Evolutionary conservation across 1,140 invertebrate genomes (phyloP).

Genomic region (Drosophila pallidifrons): DNA sequence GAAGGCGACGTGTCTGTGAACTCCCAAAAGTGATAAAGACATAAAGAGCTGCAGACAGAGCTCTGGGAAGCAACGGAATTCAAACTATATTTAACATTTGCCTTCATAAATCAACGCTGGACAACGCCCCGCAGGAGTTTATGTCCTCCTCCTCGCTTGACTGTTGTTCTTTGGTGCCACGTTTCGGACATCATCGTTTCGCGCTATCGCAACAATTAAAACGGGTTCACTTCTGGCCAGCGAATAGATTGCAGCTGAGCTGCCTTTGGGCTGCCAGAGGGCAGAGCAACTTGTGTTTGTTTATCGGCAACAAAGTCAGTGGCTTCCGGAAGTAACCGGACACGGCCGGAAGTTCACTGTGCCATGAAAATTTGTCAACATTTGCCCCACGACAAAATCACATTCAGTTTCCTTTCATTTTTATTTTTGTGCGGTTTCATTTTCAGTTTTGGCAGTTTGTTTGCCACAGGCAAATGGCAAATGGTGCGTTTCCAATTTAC

Average conservation of each 20-base stretch:
- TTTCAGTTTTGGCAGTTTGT: slow-evolving; percentile 23
- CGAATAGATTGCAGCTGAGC: slow-evolving; percentile 8
- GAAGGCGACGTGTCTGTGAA: slow-evolving; percentile 38
- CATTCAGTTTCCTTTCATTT: slow-evolving; percentile 13
- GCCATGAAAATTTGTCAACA: slow-evolving; percentile 48
- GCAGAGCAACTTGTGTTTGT: slow-evolving; percentile 42
- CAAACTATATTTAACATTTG: slow-evolving; percentile 41
- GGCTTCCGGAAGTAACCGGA: slow-evolving; percentile 9
- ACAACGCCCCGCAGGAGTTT: slow-evolving; percentile 20
- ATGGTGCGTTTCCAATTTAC: slow-evolving; percentile 18
- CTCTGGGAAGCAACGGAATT: slow-evolving; percentile 23
- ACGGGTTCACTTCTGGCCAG: slow-evolving; percentile 11
- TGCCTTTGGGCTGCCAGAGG: not conserved
- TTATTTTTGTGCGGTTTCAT: slow-evolving; percentile 20
- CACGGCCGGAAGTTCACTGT: slow-evolving; percentile 39
- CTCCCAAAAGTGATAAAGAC: slow-evolving; percentile 55
- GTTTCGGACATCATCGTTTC: slow-evolving; percentile 26
- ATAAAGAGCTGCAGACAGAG: slow-evolving; percentile 43
- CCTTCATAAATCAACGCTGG: slow-evolving; percentile 44
- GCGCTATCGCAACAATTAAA: slow-evolving; percentile 47
- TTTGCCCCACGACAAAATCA: slow-evolving; percentile 27
- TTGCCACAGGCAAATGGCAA: slow-evolving; percentile 9
- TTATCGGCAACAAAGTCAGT: slow-evolving; percentile 46
- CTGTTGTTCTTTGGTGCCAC: slow-evolving; percentile 32
- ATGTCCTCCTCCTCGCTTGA: not conserved